Evolutionary conservation across 1,140 invertebrate species (phyloP).

Genomic region (Leptinotarsa defecta): DNA sequence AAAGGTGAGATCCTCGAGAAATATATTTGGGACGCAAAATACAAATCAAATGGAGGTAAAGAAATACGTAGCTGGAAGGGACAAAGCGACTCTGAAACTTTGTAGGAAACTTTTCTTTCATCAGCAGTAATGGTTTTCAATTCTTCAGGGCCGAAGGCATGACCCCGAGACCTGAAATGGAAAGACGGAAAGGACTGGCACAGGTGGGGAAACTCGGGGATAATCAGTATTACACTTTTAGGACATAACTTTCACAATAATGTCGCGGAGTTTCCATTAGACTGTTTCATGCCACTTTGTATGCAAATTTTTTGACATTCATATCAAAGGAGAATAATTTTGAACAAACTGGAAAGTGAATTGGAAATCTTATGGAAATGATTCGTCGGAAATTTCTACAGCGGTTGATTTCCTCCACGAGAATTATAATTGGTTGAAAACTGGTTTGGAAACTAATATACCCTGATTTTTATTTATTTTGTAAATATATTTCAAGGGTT

Average conservation of each 20-base stretch:
- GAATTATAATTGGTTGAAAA: too few species aligned
- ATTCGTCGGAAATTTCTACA: not conserved
- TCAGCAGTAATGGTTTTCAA: constrained; percentile 57
- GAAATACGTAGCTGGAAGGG: constrained; percentile 43
- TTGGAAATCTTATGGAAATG: constrained; percentile 19
- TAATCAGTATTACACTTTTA: constrained; percentile 26
- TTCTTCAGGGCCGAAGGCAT: constrained; percentile 53
- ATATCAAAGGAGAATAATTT: constrained; percentile 19
- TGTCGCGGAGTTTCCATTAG: constrained; percentile 24
- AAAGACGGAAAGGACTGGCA: not conserved
- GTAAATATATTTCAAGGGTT: too few species aligned
- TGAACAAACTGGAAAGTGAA: not conserved
- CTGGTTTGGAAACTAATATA: too few species aligned
- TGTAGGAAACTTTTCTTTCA: constrained; percentile 55
- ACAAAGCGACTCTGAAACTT: constrained; percentile 51
- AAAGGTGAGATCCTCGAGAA: constrained; percentile 33
- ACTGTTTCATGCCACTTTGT: constrained; percentile 25
- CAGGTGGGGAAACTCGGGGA: constrained; percentile 24
- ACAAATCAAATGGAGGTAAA: constrained; percentile 52
- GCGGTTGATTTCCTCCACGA: not conserved
- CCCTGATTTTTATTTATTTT: too few species aligned
- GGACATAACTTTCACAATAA: constrained; percentile 26
- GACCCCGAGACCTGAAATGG: constrained; percentile 44
- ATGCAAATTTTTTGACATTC: constrained; percentile 21
- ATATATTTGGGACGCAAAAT: constrained; percentile 21